Percentiles rank a stretch among this genome's conserved stretches.
Evolutionary conservation across 2,888 invertebrate species (phyloP).

Genomic region (Piscicola geometra): DNA sequence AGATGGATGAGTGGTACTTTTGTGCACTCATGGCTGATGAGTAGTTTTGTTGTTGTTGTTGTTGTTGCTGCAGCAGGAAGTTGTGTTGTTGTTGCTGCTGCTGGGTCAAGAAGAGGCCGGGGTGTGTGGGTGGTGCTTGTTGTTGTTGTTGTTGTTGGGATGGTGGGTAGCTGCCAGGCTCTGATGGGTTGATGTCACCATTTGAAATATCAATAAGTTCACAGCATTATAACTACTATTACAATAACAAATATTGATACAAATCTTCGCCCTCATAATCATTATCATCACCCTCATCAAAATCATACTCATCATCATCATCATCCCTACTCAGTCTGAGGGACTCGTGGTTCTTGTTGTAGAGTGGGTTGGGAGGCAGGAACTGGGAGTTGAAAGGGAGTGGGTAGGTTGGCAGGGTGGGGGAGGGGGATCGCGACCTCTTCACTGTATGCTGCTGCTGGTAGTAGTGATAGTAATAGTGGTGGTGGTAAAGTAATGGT

Average conservation of each 20-base stretch:
- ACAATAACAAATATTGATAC: too few species aligned
- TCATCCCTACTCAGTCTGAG: conserved; percentile 10
- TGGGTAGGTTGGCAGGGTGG: conserved; percentile 48
- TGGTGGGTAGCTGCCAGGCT: conserved; percentile 21
- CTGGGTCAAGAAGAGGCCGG: background rate
- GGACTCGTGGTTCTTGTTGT: conserved; percentile 37
- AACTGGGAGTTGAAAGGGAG: conserved; percentile 44
- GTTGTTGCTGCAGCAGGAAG: conserved; percentile 7
- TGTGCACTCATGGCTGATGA: conserved; percentile 15
- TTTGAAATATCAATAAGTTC: too few species aligned
- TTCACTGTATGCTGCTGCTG: conserved; percentile 47
- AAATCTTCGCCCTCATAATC: too few species aligned
- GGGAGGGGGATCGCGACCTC: conserved; percentile 50
- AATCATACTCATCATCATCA: too few species aligned
- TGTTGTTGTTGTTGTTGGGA: background rate
- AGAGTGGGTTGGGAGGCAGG: conserved; percentile 42
- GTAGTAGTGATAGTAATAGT: too few species aligned
- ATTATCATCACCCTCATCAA: too few species aligned
- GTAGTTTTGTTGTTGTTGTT: conserved; percentile 20
- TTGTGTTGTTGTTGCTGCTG: conserved; percentile 15
- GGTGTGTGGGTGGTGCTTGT: conserved; percentile 1
- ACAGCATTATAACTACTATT: too few species aligned
- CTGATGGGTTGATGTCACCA: background rate
- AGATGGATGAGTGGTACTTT: conserved; percentile 2
- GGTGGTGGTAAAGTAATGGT: too few species aligned